Base-by-base conservation (phyloP, 2,888 invertebrate genomes). In the Melanostoma scalare region DNA sequence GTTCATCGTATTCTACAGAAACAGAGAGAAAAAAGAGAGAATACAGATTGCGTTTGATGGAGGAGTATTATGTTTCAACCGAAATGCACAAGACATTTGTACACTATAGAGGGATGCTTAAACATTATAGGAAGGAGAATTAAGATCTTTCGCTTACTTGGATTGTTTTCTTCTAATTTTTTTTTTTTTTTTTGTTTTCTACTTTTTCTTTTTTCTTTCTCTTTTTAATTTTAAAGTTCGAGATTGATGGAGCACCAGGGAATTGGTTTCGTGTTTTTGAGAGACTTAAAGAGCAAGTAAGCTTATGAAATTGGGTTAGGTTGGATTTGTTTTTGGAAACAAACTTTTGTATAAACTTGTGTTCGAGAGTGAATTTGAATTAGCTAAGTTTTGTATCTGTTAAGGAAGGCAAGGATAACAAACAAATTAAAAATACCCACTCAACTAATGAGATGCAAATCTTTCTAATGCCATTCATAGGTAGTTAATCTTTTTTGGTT, bases 81-180 rank as follows among this genome's bases (percentile, higher is more conserved):
- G 48, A 77, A 81, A 81, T 81, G 81, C 81, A 77, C 61, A 77
- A 77, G 72, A 69, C 63, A 68, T 40, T 61, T 36, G 44, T 67
- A 42, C 40, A 55, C 63, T 38, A 33, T 46, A 44, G 30, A 9
- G 42, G 30, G 46, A 74, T 79, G 36, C 75, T 72, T 65, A 8
- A 50, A 68, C 56, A 58, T 20, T 20, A 20, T 3, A 35, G 30
- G 38, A 38, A 46, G 10, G 30, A 58, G 56, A 63, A 58, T 56
- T 63, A 40, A 75, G 71, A 72, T 76, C 67, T 67, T 76, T 81
- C 61, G 61, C 72, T 82, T 73, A 68, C 81, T 73, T 82, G 74
- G 75, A 55, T 75, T 80, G 69, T 72, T 73, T 72, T 58, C 61
- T 75, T 61, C 40, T 46, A 4, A 33, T 50, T 31, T 44, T 55